These are phyloP conservation scores for Scolopax mira DNA, from an alignment of 2,113 vertebrate genomes.

Conservation along the genomic window DNA sequence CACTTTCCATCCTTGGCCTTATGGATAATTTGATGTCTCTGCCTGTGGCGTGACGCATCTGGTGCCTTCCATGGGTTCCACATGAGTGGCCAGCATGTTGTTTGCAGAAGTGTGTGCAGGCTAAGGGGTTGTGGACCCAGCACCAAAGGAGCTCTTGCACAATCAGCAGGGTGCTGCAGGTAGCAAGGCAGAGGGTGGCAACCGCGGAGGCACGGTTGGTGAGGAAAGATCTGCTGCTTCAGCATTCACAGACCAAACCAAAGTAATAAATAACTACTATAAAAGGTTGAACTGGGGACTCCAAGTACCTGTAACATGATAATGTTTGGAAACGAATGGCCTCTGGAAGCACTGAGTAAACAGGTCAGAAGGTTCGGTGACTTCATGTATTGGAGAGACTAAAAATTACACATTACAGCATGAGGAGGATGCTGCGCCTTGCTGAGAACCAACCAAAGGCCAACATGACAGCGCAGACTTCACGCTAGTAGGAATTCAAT, in stretches of 20 bases:
- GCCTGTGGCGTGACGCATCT: accelerated
- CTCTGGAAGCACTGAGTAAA: slow-evolving; percentile 40
- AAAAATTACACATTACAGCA: not conserved
- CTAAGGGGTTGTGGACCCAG: not conserved
- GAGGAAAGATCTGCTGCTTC: not conserved
- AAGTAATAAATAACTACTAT: slow-evolving; percentile 45
- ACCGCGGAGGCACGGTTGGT: not conserved
- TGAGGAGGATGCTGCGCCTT: not conserved
- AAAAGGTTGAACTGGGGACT: slow-evolving; percentile 28
- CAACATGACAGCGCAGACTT: not conserved
- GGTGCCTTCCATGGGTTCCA: not conserved
- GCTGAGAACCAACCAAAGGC: not conserved
- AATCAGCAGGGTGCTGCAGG: not conserved
- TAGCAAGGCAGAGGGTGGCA: not conserved
- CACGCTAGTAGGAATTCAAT: not conserved
- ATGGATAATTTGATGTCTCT: not conserved
- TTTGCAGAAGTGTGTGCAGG: not conserved
- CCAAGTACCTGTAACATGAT: not conserved
- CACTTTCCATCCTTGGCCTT: not conserved
- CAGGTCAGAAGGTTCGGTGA: slow-evolving; percentile 17
- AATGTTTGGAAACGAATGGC: not conserved
- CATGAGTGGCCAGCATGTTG: not conserved
- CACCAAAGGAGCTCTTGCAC: not conserved
- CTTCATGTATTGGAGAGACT: not conserved
- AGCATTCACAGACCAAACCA: not conserved